Evolutionary conservation across 1,140 invertebrate species (phyloP).

Genomic region (Drosophila serrata): DNA sequence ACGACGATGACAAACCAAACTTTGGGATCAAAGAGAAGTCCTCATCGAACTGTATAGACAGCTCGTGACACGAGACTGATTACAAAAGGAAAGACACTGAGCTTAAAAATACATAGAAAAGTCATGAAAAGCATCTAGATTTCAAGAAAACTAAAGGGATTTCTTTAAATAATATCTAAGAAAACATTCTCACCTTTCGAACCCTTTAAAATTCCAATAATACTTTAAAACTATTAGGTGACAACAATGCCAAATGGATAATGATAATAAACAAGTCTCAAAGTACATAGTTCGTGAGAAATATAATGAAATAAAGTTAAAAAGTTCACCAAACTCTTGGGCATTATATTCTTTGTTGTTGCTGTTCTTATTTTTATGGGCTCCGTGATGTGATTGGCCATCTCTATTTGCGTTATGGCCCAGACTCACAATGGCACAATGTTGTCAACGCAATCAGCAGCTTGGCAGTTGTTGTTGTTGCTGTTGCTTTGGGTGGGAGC

Average conservation of each 20-base stretch:
- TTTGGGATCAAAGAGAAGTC: constrained; percentile 18
- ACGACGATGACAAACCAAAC: constrained; percentile 12
- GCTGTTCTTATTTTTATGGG: too few relatives aligned
- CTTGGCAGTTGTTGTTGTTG: constrained; percentile 35
- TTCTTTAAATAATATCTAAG: neutral
- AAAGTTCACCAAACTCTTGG: constrained; percentile 6
- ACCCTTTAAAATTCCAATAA: neutral
- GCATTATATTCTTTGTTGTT: constrained; percentile 8
- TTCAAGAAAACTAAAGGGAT: too few relatives aligned
- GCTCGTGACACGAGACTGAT: constrained; percentile 29
- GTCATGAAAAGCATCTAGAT: too few relatives aligned
- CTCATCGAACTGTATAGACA: constrained; percentile 8
- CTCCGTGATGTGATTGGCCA: constrained; percentile 37
- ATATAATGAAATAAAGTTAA: constrained; percentile 14
- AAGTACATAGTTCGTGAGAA: neutral
- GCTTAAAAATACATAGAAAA: neutral
- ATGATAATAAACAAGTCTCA: neutral
- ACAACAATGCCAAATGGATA: neutral
- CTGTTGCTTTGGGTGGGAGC: constrained; percentile 1
- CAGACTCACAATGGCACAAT: constrained; percentile 74
- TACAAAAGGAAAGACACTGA: neutral
- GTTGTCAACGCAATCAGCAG: constrained; percentile 81
- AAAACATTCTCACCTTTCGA: neutral
- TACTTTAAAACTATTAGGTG: neutral
- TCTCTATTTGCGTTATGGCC: constrained; percentile 49